Conservation (phyloP, 2,888 invertebrate species). For the Drosophila mimica region DNA sequence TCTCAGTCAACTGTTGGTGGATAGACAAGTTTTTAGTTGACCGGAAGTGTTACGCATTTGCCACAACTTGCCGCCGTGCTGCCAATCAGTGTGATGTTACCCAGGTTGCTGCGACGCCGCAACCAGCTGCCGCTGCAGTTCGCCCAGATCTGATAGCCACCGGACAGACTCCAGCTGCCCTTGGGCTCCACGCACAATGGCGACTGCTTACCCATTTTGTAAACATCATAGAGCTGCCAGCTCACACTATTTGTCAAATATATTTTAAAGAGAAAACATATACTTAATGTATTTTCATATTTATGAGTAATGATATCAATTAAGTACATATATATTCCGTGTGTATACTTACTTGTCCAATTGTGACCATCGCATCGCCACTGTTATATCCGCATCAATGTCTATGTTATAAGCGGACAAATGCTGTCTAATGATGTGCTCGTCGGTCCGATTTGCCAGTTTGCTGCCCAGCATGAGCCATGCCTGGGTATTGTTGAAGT, state of each 20-base stretch:
- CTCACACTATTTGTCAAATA: conserved; percentile 20
- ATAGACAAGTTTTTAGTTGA: conserved; percentile 5
- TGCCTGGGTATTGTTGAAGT: conserved; percentile 75
- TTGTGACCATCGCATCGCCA: conserved; percentile 58
- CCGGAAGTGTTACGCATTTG: background rate
- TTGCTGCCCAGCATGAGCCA: conserved; percentile 75
- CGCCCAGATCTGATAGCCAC: conserved; percentile 57
- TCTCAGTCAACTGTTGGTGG: conserved; percentile 62
- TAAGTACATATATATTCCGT: background rate
- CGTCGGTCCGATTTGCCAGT: conserved; percentile 23
- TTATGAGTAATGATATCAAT: background rate
- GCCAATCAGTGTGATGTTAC: conserved; percentile 60
- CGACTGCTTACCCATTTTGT: conserved; percentile 60
- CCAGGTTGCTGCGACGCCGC: conserved; percentile 73
- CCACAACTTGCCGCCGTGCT: conserved; percentile 61
- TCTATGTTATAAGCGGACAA: conserved; percentile 64
- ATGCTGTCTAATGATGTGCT: conserved; percentile 44
- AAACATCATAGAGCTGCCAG: conserved; percentile 77
- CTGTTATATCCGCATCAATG: conserved; percentile 81
- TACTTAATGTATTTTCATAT: background rate
- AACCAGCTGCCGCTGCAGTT: conserved; percentile 60
- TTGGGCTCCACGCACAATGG: conserved; percentile 65
- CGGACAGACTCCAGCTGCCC: conserved; percentile 70
- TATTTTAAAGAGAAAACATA: background rate
- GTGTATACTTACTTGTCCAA: conserved; percentile 41